Percentiles rank a stretch among this genome's conserved stretches.
These are phyloP conservation scores for Hirtodrosophila duncani DNA, from an alignment of 2,888 invertebrate species.

Conservation along the genomic window DNA sequence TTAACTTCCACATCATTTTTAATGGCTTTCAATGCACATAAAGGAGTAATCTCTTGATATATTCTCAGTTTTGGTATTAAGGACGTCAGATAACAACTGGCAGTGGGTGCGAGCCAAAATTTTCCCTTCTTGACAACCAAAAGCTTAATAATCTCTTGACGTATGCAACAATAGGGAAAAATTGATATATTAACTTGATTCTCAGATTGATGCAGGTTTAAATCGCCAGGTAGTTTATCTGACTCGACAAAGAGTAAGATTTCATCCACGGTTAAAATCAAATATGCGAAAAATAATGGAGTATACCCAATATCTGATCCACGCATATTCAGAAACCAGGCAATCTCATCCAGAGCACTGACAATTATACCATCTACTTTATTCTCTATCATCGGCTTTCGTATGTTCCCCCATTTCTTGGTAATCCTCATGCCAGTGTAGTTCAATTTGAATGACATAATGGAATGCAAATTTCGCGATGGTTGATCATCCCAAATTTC, in stretches of 20 bases:
- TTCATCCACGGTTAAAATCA: slow-evolving; percentile 81
- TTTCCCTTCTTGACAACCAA: slow-evolving; percentile 68
- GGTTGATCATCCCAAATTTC: slow-evolving; percentile 84
- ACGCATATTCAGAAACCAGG: slow-evolving; percentile 93
- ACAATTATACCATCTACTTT: slow-evolving; percentile 84
- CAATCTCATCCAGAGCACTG: slow-evolving; percentile 92
- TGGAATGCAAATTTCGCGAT: slow-evolving; percentile 79
- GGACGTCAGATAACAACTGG: slow-evolving; percentile 80
- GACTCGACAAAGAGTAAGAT: slow-evolving; percentile 83
- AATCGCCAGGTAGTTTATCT: slow-evolving; percentile 80
- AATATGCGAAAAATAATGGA: slow-evolving; percentile 91
- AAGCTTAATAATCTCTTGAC: slow-evolving; percentile 78
- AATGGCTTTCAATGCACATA: slow-evolving; percentile 89
- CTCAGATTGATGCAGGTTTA: slow-evolving; percentile 80
- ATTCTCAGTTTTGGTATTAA: slow-evolving; percentile 66
- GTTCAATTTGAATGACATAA: slow-evolving; percentile 79
- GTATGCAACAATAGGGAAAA: slow-evolving; percentile 80
- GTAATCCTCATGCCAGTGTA: slow-evolving; percentile 82
- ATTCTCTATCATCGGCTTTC: slow-evolving; percentile 82
- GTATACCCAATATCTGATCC: slow-evolving; percentile 95
- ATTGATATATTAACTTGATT: slow-evolving; percentile 80
- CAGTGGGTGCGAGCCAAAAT: slow-evolving; percentile 81
- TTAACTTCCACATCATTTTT: slow-evolving; percentile 91
- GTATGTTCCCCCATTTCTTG: slow-evolving; percentile 84
- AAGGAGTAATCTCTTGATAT: slow-evolving; percentile 83